Conservation (phyloP, 2,888 invertebrate species). For the Venustoraphidia nigricollis region DNA sequence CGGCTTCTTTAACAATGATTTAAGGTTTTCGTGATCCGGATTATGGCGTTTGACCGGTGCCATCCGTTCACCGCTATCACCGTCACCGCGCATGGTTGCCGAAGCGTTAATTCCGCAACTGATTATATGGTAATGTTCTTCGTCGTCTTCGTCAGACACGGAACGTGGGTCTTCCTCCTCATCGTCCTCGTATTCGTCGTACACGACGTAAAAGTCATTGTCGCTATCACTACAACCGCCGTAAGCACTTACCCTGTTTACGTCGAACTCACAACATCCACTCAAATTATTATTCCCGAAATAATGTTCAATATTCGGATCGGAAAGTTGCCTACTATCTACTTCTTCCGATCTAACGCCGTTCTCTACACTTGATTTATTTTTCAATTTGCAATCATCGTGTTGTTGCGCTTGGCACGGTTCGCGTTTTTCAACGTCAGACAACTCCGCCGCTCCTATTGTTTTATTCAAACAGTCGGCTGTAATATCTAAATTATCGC, state of each 20-base stretch:
- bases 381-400: too few species aligned
- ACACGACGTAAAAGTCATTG: conserved; percentile 20
- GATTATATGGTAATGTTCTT: conserved; percentile 6
- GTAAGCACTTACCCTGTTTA: conserved; percentile 17
- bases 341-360: too few species aligned
- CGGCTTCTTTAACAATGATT: conserved; percentile 61
- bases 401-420: too few species aligned
- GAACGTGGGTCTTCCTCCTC: conserved; percentile 14
- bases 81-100: conserved; percentile 34
- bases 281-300: conserved; percentile 7
- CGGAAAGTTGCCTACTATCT: background rate
- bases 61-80: conserved; percentile 31
- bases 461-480: too few species aligned
- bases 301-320: background rate
- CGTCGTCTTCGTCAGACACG: conserved; percentile 1
- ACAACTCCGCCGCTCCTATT: too few species aligned
- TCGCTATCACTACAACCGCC: conserved; percentile 14
- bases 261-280: conserved; percentile 23
- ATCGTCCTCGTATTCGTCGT: conserved; percentile 25
- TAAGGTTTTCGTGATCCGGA: conserved; percentile 46
- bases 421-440: too few species aligned
- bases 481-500: too few species aligned
- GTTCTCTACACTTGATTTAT: too few species aligned
- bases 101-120: background rate
- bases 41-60: conserved; percentile 30